These are phyloP conservation scores for Syrmaticus mikado DNA, from an alignment of 2,113 vertebrate species.

Conservation along the genomic window DNA sequence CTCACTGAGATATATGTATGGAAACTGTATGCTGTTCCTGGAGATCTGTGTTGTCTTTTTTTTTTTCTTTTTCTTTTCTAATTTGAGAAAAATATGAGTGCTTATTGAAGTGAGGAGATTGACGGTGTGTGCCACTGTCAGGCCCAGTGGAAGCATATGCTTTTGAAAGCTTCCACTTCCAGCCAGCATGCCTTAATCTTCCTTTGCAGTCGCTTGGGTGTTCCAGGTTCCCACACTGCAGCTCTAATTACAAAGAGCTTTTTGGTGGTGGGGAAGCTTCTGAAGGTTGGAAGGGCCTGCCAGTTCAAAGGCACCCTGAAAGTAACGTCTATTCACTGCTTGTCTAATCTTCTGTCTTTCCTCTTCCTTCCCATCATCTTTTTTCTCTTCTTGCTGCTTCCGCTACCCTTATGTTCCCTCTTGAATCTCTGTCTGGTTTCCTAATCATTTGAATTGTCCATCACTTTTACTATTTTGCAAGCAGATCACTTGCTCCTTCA, in stretches of 20 bases:
- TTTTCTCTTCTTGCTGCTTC: background rate
- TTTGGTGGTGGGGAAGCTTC: background rate
- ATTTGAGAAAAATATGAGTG: conserved; percentile 45
- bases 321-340: background rate
- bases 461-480: background rate
- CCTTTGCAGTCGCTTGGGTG: background rate
- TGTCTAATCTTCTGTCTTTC: background rate
- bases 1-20: conserved; percentile 57
- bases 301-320: background rate
- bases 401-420: background rate
- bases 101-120: conserved; percentile 15
- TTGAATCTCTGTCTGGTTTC: background rate
- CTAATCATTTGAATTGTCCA: background rate
- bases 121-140: background rate
- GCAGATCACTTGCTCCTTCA: background rate
- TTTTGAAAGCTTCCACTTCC: conserved; percentile 11
- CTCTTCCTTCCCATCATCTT: background rate
- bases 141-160: background rate
- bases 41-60: conserved; percentile 13
- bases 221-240: background rate
- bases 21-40: conserved; percentile 48
- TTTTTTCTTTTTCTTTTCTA: background rate
- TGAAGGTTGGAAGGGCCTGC: background rate
- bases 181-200: background rate
- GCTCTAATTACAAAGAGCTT: background rate